These are phyloP conservation scores for Helicoverpa assulta DNA, from an alignment of 2,888 invertebrate species.

Conservation along the genomic window DNA sequence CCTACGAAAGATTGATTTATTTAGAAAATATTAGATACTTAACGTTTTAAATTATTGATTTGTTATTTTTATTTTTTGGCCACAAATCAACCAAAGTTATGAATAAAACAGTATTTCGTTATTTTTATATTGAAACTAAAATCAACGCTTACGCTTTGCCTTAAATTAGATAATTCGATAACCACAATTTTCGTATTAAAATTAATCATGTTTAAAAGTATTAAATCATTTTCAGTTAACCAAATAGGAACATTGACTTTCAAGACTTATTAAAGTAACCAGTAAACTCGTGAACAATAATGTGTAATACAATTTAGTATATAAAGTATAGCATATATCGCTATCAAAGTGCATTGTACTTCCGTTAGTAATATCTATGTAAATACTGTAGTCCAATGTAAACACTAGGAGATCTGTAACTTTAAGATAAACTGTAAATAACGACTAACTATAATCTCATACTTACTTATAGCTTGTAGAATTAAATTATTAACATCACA, in stretches of 20 bases:
- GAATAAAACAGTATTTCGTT: conserved; percentile 49
- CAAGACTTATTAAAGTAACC: conserved; percentile 3
- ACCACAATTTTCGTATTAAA: conserved; percentile 3
- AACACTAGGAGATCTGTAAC: conserved; percentile 49
- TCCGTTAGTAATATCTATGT: conserved; percentile 66
- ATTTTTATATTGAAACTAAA: conserved; percentile 20
- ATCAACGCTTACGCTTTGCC: conserved; percentile 10
- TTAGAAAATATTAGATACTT: conserved; percentile 23
- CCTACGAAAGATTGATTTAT: conserved; percentile 54
- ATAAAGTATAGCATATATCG: conserved; percentile 50
- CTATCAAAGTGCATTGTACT: conserved; percentile 76
- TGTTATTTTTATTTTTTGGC: conserved; percentile 39
- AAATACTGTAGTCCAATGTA: conserved; percentile 55
- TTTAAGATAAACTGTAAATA: conserved; percentile 65
- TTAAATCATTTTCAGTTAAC: neutral
- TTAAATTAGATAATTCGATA: conserved; percentile 14
- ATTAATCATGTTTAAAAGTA: neutral
- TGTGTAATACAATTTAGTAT: conserved; percentile 7
- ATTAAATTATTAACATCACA: conserved; percentile 74
- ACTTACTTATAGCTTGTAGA: conserved; percentile 54
- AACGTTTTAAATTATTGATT: conserved; percentile 42
- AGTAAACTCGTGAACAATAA: conserved; percentile 14
- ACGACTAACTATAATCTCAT: conserved; percentile 51
- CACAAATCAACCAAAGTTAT: conserved; percentile 60
- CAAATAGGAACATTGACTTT: conserved; percentile 6